Percentiles rank a stretch among this genome's conserved stretches.
Conservation (phyloP, 37 sponge, comb jelly and placozoan species). For the Bolinopsis microptera region DNA sequence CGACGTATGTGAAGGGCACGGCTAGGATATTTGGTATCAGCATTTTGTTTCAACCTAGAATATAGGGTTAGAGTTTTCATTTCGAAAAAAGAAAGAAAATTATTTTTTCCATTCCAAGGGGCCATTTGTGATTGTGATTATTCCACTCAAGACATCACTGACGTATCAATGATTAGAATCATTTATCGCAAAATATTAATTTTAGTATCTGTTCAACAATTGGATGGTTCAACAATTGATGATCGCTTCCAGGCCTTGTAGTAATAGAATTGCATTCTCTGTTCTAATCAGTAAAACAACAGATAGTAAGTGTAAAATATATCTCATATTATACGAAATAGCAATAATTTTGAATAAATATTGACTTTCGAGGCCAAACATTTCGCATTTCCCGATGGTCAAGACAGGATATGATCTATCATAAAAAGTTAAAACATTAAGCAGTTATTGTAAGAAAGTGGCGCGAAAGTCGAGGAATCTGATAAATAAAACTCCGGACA, state of each 20-base stretch:
- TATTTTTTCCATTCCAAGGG: too few relatives aligned
- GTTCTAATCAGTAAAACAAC: constrained; percentile 24
- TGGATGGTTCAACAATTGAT: background rate
- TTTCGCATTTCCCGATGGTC: background rate
- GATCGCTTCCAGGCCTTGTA: background rate
- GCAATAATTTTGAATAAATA: background rate
- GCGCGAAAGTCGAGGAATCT: background rate
- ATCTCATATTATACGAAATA: background rate
- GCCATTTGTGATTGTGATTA: too few relatives aligned
- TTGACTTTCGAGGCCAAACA: background rate
- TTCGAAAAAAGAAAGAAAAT: background rate
- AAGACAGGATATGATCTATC: background rate
- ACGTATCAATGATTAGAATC: too few relatives aligned
- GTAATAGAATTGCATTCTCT: background rate
- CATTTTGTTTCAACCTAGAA: background rate
- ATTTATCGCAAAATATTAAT: too few relatives aligned
- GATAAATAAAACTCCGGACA: background rate
- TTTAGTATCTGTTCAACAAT: background rate
- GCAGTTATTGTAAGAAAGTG: background rate
- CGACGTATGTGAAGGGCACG: too few relatives aligned
- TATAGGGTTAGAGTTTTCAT: background rate
- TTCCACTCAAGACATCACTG: too few relatives aligned
- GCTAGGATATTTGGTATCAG: background rate
- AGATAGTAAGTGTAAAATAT: background rate
- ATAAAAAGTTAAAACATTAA: background rate